Percentiles rank a stretch among this genome's conserved stretches.
These are phyloP conservation scores for Pollenia amentaria DNA, from an alignment of 2,888 invertebrate genomes.

Conservation along the genomic window DNA sequence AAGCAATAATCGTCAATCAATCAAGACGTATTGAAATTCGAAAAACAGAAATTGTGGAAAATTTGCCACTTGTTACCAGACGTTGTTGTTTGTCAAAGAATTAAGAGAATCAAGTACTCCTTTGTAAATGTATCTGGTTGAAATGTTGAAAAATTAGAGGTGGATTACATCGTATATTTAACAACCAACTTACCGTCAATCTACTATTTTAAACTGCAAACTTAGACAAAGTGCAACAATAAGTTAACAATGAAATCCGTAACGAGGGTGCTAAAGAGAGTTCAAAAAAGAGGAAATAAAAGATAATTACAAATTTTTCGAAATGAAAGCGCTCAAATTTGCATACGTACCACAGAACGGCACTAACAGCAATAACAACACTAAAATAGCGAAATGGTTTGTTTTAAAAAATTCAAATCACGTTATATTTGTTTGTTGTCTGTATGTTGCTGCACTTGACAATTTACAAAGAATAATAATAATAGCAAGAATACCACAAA, in stretches of 20 bases:
- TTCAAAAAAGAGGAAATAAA: not conserved
- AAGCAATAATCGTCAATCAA: not conserved
- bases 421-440: conserved; percentile 49
- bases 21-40: conserved; percentile 15
- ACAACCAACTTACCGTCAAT: not conserved
- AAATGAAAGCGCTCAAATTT: conserved; percentile 7
- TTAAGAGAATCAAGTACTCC: too few species aligned
- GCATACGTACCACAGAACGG: not conserved
- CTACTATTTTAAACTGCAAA: not conserved
- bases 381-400: not conserved
- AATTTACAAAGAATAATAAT: conserved; percentile 2
- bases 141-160: too few species aligned
- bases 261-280: not conserved
- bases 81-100: not conserved
- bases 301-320: not conserved
- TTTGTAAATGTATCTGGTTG: too few species aligned
- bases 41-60: conserved; percentile 30
- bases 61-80: not conserved
- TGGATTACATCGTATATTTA: not conserved
- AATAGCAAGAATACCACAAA: not conserved
- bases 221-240: not conserved
- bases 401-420: conserved; percentile 46
- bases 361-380: not conserved
- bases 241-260: not conserved
- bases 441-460: conserved; percentile 27